A percentile compares a stretch with the other conserved stretches of the same genome.
phyloP scores from a whole-genome alignment of 2,888 invertebrate genomes.

The Philhelius pedissequus region DNA sequence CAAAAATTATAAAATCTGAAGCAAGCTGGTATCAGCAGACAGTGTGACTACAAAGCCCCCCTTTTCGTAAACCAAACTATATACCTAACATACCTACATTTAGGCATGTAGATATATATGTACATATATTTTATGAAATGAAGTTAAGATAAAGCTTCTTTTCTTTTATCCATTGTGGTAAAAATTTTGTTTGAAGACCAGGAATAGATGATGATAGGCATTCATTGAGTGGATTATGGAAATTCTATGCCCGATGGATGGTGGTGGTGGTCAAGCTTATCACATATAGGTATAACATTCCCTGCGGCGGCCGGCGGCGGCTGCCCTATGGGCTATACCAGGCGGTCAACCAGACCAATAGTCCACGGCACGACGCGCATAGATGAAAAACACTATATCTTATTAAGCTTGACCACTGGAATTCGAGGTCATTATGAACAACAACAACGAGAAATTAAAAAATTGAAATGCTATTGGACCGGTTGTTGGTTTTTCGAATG shows the following conservation, averaged over 20 bases:
- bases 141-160: neutral
- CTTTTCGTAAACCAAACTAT: neutral
- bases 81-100: too few species aligned
- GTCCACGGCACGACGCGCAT: neutral
- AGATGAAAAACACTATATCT: constrained; percentile 30
- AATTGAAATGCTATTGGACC: constrained; percentile 61
- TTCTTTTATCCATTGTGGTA: constrained; percentile 4
- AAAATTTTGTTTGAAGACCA: neutral
- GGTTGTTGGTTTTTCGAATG: constrained; percentile 56
- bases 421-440: constrained; percentile 62
- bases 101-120: too few species aligned
- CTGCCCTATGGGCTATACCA: constrained; percentile 19
- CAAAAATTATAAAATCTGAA: neutral
- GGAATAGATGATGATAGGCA: constrained; percentile 9
- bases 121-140: neutral
- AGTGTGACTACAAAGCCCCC: constrained; percentile 9
- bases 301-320: constrained; percentile 9
- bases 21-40: constrained; percentile 3
- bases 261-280: neutral
- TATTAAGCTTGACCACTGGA: constrained; percentile 42
- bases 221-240: neutral
- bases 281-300: neutral
- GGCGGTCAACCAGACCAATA: neutral
- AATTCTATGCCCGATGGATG: neutral
- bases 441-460: neutral